A percentile compares a stretch with the other conserved stretches of the same genome.
Conservation (phyloP, 1,140 invertebrate genomes). For the Drosophila ercepeae region DNA sequence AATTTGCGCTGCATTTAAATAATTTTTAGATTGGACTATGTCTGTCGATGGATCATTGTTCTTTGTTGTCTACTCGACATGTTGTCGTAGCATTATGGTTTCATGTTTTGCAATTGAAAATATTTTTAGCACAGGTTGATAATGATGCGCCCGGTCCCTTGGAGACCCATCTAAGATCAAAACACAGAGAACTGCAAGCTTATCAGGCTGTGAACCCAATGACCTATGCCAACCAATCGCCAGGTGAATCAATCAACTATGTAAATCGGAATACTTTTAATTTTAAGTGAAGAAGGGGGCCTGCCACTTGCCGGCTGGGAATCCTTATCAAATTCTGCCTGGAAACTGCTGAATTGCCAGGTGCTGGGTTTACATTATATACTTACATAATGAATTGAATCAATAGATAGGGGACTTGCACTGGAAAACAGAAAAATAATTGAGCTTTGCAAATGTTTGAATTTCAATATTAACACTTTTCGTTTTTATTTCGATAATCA, state of each 20-base stretch:
- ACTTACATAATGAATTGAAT: slow-evolving; percentile 15
- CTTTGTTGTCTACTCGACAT: slow-evolving; percentile 29
- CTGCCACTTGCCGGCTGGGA: not conserved
- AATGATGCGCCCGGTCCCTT: slow-evolving; percentile 22
- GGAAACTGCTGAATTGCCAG: slow-evolving; percentile 25
- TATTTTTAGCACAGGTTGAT: slow-evolving; percentile 46
- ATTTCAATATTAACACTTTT: too few species aligned
- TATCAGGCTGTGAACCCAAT: slow-evolving; percentile 13
- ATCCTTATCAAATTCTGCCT: slow-evolving; percentile 5
- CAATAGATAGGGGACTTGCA: not conserved
- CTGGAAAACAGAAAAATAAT: not conserved
- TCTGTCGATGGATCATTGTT: slow-evolving; percentile 9
- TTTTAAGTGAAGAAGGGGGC: not conserved
- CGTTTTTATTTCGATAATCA: not conserved
- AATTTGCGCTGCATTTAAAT: too few species aligned
- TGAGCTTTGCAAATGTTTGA: too few species aligned
- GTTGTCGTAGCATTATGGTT: slow-evolving; percentile 26
- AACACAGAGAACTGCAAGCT: slow-evolving; percentile 21
- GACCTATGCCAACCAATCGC: not conserved
- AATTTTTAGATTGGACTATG: slow-evolving; percentile 1
- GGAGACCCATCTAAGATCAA: not conserved
- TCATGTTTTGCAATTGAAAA: slow-evolving; percentile 30
- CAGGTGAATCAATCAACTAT: not conserved
- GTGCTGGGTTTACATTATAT: not conserved
- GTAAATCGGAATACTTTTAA: not conserved